phyloP scores from a whole-genome alignment of 2,888 invertebrate species.

The Archips crataeganus region DNA sequence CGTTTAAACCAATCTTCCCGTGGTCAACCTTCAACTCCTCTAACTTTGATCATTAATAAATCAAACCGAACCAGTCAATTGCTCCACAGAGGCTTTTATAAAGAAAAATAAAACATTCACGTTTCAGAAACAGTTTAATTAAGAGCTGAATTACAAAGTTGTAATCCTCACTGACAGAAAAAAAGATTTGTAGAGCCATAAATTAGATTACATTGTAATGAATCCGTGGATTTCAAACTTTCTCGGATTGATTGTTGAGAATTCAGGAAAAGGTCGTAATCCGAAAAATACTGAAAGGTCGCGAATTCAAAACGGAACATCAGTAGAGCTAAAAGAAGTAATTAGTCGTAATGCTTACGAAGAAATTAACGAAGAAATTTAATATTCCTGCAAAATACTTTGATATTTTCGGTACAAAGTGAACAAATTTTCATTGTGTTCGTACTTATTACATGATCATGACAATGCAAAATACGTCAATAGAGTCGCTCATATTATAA shows the following conservation, averaged over 20 bases:
- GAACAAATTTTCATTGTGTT: too few relatives aligned
- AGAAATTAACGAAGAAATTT: too few relatives aligned
- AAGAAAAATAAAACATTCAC: conserved; percentile 18
- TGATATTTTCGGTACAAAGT: too few relatives aligned
- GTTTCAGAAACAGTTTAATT: conserved; percentile 8
- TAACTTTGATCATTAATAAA: conserved; percentile 14
- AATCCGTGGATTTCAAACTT: conserved; percentile 19
- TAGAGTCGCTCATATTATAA: too few relatives aligned
- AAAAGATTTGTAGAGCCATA: conserved; percentile 22
- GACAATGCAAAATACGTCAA: too few relatives aligned
- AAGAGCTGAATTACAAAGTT: conserved; percentile 14
- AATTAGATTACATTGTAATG: conserved; percentile 25
- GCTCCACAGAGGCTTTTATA: conserved; percentile 16
- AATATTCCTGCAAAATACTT: too few relatives aligned
- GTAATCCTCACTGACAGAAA: conserved; percentile 23
- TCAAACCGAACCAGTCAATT: conserved; percentile 4
- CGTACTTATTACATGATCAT: too few relatives aligned
- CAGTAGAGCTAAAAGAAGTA: too few relatives aligned
- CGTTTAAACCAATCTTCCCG: neutral
- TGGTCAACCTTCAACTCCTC: neutral
- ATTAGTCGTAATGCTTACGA: too few relatives aligned
- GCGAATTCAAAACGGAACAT: neutral
- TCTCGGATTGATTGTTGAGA: conserved; percentile 14
- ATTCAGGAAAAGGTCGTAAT: conserved; percentile 3
- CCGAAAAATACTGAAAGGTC: neutral